Base-by-base conservation (phyloP, 2,888 invertebrate genomes). In the Pyrrhia umbra region DNA sequence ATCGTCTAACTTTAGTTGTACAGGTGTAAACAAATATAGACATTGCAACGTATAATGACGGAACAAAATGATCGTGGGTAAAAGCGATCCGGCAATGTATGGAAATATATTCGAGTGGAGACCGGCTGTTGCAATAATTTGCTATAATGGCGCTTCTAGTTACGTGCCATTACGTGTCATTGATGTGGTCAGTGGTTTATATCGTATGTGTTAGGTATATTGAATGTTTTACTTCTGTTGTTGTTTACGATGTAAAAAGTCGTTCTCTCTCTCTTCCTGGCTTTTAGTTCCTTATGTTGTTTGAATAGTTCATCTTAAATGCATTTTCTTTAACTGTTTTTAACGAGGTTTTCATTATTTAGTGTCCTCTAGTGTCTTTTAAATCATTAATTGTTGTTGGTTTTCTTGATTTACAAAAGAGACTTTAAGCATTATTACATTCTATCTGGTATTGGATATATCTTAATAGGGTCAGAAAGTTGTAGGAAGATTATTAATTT, bases 141-240 rank as follows among this genome's bases (percentile, higher is more conserved):
- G 67, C 57, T 20, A 21, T 67, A 55, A 77, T 67, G 68, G 52
- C 40, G 30, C 34, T 49, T 76, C 68, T 55, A 57, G 77, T 77
- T 77, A 74, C 68, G 50, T 54, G 68, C 16, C 54, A 67, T 74
- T 77, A 74, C 77, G 58, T 75, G 27, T 72, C 25, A 76, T 55
- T 71, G 57, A 65, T 73, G 72, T 76, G 71, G 71, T 72, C 63
- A 72, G 64, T 30, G 45, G 68, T 59, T 21, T 37, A 39, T 64
- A 42, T 47, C 64, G 47, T 69, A 57, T 55, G 39, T 43, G 37
- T 58, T 46, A 59, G 23, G 3, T 60, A 40, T 50, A 42, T 8
- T 10, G 46, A 42, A 47, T 20, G 6, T 55, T 20, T 50, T 37
- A 62, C 23, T 51, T 23, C 55, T 46, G 49, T 67, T 58, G 18